phyloP scores from a whole-genome alignment of 92 coral and sea anemone genomes.

The Porites lobata region DNA sequence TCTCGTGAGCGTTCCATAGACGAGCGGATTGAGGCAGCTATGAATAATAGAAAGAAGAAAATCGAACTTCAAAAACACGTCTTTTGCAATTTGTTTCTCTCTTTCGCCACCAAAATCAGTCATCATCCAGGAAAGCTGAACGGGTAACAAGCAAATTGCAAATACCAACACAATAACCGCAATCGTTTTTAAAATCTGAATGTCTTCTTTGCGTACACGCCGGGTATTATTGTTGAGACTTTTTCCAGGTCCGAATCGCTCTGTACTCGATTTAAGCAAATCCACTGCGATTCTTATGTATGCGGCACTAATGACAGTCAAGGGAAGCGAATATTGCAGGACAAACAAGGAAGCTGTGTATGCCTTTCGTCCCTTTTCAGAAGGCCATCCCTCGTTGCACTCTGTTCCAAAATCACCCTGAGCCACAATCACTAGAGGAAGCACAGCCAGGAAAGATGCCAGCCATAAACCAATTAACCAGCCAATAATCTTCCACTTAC shows the following conservation, averaged over 20 bases:
- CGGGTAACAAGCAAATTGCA: constrained; percentile 91
- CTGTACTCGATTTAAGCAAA: constrained; percentile 60
- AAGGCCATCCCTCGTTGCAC: constrained; percentile 82
- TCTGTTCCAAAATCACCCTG: constrained; percentile 17
- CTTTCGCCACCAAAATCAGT: constrained; percentile 80
- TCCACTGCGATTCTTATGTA: constrained; percentile 88
- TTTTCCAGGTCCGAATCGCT: constrained; percentile 53
- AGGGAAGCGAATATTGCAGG: constrained; percentile 86
- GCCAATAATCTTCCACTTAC: constrained; percentile 62
- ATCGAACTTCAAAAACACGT: constrained; percentile 64
- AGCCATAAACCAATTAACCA: constrained; percentile 78
- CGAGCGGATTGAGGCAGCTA: constrained; percentile 91
- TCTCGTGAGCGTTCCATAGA: constrained; percentile 85
- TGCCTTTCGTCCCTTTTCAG: constrained; percentile 39
- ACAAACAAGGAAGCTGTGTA: constrained; percentile 85
- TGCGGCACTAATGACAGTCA: constrained; percentile 77
- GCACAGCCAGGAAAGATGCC: constrained; percentile 63
- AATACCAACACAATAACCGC: constrained; percentile 88
- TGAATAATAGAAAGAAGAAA: constrained; percentile 85
- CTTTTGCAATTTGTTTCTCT: constrained; percentile 46
- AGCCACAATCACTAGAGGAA: constrained; percentile 73
- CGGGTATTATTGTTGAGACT: constrained; percentile 35
- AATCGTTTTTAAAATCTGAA: constrained; percentile 89
- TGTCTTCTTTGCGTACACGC: constrained; percentile 77
- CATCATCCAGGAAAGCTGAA: constrained; percentile 91